Conservation (phyloP, 2,797 vertebrate species). For the Enteromius afrohamiltoni region DNA sequence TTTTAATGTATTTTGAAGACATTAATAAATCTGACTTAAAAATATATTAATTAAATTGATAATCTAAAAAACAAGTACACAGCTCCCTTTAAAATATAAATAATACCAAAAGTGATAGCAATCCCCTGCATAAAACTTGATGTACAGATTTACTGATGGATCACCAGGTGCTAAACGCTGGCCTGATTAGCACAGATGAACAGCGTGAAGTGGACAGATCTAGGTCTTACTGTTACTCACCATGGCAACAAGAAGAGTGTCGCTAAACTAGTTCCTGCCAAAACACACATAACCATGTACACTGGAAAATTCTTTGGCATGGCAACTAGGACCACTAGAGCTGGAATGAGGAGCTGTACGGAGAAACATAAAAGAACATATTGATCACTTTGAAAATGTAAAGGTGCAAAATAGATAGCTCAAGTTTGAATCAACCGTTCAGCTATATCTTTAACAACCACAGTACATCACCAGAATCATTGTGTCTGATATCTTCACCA, state of each 20-base stretch:
- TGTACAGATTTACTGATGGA: not conserved
- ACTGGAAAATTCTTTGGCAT: constrained; percentile 73
- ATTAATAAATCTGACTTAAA: too few relatives aligned
- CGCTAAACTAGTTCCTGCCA: constrained; percentile 77
- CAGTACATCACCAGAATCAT: not conserved
- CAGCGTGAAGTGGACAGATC: constrained; percentile 40
- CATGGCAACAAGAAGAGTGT: constrained; percentile 79
- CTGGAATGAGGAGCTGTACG: constrained; percentile 77
- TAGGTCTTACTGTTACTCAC: constrained; percentile 69
- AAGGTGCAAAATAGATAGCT: not conserved
- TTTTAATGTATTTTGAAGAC: too few relatives aligned
- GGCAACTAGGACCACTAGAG: constrained; percentile 67
- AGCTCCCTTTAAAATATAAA: too few relatives aligned
- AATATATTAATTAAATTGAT: too few relatives aligned
- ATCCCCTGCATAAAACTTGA: too few relatives aligned
- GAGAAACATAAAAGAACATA: constrained; percentile 5
- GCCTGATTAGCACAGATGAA: constrained; percentile 45
- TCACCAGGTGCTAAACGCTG: not conserved
- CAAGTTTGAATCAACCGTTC: not conserved
- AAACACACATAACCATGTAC: constrained; percentile 70
- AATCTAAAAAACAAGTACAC: too few relatives aligned
- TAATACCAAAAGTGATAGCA: too few relatives aligned
- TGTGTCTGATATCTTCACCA: not conserved
- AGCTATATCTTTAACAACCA: not conserved
- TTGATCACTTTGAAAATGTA: not conserved